Percentiles rank a stretch among this genome's conserved stretches.
Conservation (phyloP, 2,113 vertebrate species). For the Sylvicapra grimmia region DNA sequence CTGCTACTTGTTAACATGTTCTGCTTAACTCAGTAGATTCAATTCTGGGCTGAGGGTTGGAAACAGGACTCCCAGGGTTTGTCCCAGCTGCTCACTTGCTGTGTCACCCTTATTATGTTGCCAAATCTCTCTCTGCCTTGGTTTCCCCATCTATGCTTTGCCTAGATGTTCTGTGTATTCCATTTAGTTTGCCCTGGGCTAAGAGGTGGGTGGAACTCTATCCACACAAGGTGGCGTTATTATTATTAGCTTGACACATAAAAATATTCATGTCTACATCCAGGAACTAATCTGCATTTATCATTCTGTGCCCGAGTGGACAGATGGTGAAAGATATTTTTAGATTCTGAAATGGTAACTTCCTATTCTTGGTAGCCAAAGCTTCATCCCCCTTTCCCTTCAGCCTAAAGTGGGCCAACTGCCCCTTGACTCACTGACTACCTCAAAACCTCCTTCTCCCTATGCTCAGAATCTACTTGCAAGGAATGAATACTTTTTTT, state of each 20-base stretch:
- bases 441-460: not conserved
- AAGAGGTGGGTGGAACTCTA: not conserved
- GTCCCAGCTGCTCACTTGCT: slow-evolving; percentile 60
- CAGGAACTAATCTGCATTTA: slow-evolving; percentile 74
- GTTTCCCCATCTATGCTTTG: slow-evolving; percentile 26
- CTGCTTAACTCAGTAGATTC: slow-evolving; percentile 35
- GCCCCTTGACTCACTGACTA: slow-evolving; percentile 50
- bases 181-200: not conserved
- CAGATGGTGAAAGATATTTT: slow-evolving; percentile 74
- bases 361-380: slow-evolving; percentile 73
- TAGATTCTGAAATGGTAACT: slow-evolving; percentile 73
- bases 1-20: slow-evolving; percentile 42
- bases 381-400: slow-evolving; percentile 55
- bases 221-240: slow-evolving; percentile 42
- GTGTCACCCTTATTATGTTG: slow-evolving; percentile 49
- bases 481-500: not conserved
- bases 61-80: slow-evolving; percentile 54
- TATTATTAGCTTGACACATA: slow-evolving; percentile 68
- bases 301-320: slow-evolving; percentile 69
- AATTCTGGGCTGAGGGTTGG: slow-evolving; percentile 41
- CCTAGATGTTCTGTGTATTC: slow-evolving; percentile 18
- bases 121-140: slow-evolving; percentile 37
- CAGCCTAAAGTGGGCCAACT: slow-evolving; percentile 57
- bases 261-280: slow-evolving; percentile 71
- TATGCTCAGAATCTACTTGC: slow-evolving; percentile 22